Evolutionary conservation across 2,888 invertebrate genomes (phyloP), one percentile per base, ranked within the genome.

Genomic region (Malthinus seriepunctatus): DNA sequence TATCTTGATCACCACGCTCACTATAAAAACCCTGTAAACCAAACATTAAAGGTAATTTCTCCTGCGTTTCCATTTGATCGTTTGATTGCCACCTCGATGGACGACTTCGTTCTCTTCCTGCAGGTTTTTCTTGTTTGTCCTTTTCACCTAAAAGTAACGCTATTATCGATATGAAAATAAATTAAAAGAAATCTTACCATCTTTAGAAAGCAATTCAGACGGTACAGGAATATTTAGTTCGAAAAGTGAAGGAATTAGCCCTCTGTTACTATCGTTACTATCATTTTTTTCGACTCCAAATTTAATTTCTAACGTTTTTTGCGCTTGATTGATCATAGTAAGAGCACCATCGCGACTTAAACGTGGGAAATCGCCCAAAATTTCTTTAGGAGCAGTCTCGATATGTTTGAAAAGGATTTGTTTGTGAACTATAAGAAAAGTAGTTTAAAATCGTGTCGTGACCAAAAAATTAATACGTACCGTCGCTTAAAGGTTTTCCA

Each of bases 361-460:
- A 56, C 94, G 82, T 39, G 93, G 93, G 70, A 93, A 94, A 73
- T 92, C 91, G n/a, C 94, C 93, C 52, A 94, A 82, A 70, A 94
- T 93, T 79, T 94, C 93, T 77, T 93, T 92, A 1, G 94, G 94
- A 0, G 93, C 93, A 1, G 93, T 91, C 79, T 94, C 94, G 74
- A 94, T 88, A 76, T 94, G 94, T 82, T 87, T 82, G 61, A 82
- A 76, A 33, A 82, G 70, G 60, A 83, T 78, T 64, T 78, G 77
- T 64, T 73, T 75, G 54, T 77, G 65, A 48, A 71, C 77, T 77
- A 5, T 38, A 11, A 48, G n/a, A 11, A 23, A 11, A 32, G 5
- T 12, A 33, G 2, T 6, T 35, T 11, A 34, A 12, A 1, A 12
- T 39, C 14, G 10, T 11, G 14, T 15, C 6, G 23, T 1, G 6